A percentile compares a stretch with the other conserved stretches of the same genome.
phyloP scores from a whole-genome alignment of 1,140 invertebrate genomes.

The Aphelenchoides avenae region DNA sequence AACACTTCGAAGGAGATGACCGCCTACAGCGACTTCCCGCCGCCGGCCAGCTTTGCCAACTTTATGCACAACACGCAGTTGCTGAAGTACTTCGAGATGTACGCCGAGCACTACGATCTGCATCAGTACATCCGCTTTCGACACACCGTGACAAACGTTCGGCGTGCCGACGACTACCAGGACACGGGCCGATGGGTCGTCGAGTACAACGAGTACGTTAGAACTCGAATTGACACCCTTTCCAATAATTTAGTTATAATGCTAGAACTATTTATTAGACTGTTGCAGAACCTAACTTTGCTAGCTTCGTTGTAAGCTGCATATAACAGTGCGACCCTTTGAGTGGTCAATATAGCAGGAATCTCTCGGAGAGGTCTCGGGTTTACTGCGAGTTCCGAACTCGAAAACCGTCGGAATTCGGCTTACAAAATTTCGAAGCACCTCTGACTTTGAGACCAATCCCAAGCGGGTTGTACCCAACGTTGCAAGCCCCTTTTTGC shows the following conservation, averaged over 20 bases:
- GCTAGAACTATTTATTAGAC: neutral
- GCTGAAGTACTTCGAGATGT: slow-evolving; percentile 60
- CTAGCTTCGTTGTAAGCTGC: neutral
- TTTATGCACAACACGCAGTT: slow-evolving; percentile 62
- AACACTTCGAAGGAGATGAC: slow-evolving; percentile 63
- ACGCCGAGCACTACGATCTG: slow-evolving; percentile 60
- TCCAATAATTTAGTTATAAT: neutral
- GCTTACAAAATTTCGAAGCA: too few species aligned
- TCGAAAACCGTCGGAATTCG: too few species aligned
- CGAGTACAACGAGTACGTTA: slow-evolving; percentile 37
- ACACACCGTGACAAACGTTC: slow-evolving; percentile 31
- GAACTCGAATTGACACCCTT: slow-evolving; percentile 46
- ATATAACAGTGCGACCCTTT: too few species aligned
- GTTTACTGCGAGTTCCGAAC: too few species aligned
- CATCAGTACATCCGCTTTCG: slow-evolving; percentile 51
- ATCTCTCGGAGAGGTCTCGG: slow-evolving; percentile 4
- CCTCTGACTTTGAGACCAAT: too few species aligned
- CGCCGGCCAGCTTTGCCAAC: slow-evolving; percentile 55
- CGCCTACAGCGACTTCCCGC: slow-evolving; percentile 62
- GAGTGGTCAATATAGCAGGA: neutral
- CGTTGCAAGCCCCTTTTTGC: too few species aligned
- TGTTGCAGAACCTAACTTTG: neutral
- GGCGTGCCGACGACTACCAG: slow-evolving; percentile 20
- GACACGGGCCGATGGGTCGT: slow-evolving; percentile 44
- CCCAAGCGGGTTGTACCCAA: too few species aligned